phyloP scores from a whole-genome alignment of 2,888 invertebrate species.

The Torymus auratus region DNA sequence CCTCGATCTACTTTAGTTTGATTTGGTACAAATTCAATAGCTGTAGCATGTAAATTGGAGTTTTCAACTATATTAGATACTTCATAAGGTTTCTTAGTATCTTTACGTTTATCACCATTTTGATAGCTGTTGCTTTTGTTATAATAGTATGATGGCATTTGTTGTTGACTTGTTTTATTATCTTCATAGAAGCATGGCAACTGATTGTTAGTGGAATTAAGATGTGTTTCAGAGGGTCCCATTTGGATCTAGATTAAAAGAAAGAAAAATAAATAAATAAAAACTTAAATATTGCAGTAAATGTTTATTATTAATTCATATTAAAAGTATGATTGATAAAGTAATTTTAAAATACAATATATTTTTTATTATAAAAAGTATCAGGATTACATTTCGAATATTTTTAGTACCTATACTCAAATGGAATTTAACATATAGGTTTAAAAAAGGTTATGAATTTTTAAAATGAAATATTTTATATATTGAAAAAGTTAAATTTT shows the following conservation, averaged over 20 bases:
- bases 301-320: too few relatives aligned
- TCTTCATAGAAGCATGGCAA: constrained; percentile 58
- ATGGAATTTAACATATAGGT: not conserved
- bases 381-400: too few relatives aligned
- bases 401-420: too few relatives aligned
- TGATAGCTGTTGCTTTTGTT: constrained; percentile 53
- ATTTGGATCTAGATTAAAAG: constrained; percentile 28
- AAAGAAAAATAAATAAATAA: too few relatives aligned
- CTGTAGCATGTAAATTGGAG: constrained; percentile 80
- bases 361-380: too few relatives aligned
- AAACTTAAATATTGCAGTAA: too few relatives aligned
- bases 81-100: constrained; percentile 47
- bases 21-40: constrained; percentile 80
- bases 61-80: constrained; percentile 55
- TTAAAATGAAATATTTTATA: too few relatives aligned
- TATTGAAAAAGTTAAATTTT: too few relatives aligned
- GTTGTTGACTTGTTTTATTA: constrained; percentile 49
- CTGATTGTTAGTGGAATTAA: constrained; percentile 33
- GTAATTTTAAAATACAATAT: too few relatives aligned
- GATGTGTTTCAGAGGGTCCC: not conserved
- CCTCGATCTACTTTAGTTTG: constrained; percentile 53
- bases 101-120: constrained; percentile 53
- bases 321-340: too few relatives aligned
- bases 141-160: constrained; percentile 46
- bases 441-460: not conserved